Percentiles rank a stretch among this genome's conserved stretches.
Conservation (phyloP, 2,888 invertebrate genomes). For the Agonopterix heracliana region DNA sequence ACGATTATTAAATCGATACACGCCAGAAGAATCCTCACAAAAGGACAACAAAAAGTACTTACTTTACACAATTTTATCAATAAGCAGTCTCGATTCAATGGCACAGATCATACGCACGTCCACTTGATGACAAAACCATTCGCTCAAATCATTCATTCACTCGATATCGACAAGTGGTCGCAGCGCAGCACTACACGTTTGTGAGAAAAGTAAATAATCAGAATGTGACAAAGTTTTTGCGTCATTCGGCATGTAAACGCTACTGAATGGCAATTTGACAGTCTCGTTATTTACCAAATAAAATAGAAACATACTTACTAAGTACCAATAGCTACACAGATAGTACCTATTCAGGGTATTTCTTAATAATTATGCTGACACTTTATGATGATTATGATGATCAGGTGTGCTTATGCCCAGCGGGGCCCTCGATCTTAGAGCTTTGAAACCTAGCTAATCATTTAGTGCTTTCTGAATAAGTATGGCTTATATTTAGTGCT, state of each 20-base stretch:
- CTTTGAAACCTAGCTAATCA: too few relatives aligned
- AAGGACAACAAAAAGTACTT: constrained; percentile 16
- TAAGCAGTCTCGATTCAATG: constrained; percentile 9
- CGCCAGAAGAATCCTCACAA: too few relatives aligned
- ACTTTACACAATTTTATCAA: constrained; percentile 5
- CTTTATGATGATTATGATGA: too few relatives aligned
- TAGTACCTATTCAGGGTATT: too few relatives aligned
- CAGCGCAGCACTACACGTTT: constrained; percentile 27
- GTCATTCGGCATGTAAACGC: constrained; percentile 21
- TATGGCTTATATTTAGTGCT: too few relatives aligned
- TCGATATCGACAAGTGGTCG: constrained; percentile 25
- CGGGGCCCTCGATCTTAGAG: too few relatives aligned
- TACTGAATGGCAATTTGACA: constrained; percentile 1
- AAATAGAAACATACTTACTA: too few relatives aligned
- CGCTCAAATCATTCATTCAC: constrained; percentile 7
- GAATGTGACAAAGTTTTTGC: constrained; percentile 26
- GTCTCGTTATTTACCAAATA: not conserved
- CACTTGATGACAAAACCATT: constrained; percentile 36
- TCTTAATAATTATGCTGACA: too few relatives aligned
- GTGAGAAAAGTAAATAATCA: constrained; percentile 44
- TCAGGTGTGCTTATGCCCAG: too few relatives aligned
- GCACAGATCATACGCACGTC: constrained; percentile 19
- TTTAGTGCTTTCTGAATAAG: too few relatives aligned
- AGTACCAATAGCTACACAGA: too few relatives aligned
- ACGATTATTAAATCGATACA: not conserved